Conservation (phyloP, 2,888 invertebrate genomes). For the Agrilus mali region DNA sequence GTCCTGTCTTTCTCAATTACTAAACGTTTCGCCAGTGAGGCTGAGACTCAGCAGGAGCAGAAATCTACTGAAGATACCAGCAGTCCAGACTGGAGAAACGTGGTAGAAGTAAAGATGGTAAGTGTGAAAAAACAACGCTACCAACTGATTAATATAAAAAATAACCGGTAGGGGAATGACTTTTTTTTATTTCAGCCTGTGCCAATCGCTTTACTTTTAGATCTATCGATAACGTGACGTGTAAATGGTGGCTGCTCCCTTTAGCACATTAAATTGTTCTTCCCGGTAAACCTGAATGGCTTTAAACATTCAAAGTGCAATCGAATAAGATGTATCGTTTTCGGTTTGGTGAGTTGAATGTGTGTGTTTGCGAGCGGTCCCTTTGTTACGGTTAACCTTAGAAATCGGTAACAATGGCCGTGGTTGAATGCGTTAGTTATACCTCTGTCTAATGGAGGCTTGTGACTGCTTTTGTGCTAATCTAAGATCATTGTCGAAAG, state of each 20-base stretch:
- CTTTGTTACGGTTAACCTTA: slow-evolving; percentile 13
- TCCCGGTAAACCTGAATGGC: slow-evolving; percentile 13
- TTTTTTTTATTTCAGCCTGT: too few species aligned
- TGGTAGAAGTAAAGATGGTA: too few species aligned
- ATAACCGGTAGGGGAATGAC: too few species aligned
- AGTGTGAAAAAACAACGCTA: too few species aligned
- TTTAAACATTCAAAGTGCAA: slow-evolving; percentile 13
- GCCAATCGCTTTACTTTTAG: too few species aligned
- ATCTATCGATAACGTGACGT: too few species aligned
- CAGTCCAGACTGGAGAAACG: too few species aligned
- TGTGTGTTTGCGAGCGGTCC: slow-evolving; percentile 9
- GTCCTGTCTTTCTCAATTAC: too few species aligned
- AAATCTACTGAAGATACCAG: too few species aligned
- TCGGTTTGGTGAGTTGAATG: slow-evolving; percentile 15
- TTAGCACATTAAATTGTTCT: slow-evolving; percentile 7
- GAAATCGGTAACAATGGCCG: slow-evolving; percentile 16
- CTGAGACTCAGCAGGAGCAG: too few species aligned
- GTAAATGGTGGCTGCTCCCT: not conserved
- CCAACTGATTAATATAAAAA: too few species aligned
- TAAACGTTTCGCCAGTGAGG: too few species aligned
- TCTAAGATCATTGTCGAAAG: slow-evolving; percentile 11
- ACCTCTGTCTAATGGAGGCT: slow-evolving; percentile 17
- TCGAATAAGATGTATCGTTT: slow-evolving; percentile 18
- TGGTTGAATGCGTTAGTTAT: slow-evolving; percentile 17
- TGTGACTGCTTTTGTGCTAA: slow-evolving; percentile 17